Percentiles rank a stretch among this genome's conserved stretches.
phyloP scores from a whole-genome alignment of 2,797 vertebrate genomes.

The Poecilia picta region DNA sequence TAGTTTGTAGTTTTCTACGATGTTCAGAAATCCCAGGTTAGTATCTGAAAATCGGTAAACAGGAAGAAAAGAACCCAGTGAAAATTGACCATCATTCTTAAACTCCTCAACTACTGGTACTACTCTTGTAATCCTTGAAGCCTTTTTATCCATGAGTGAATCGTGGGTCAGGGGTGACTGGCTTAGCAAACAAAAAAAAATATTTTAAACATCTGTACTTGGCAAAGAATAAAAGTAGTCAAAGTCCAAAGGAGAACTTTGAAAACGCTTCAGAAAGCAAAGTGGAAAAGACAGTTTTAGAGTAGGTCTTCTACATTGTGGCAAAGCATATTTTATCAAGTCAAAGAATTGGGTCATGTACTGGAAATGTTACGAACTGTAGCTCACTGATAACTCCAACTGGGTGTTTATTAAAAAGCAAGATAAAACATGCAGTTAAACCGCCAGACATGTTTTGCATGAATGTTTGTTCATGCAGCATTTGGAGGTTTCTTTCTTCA shows the following conservation, averaged over 20 bases:
- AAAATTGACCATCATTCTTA: neutral
- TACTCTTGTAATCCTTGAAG: neutral
- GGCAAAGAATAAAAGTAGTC: neutral
- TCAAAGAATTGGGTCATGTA: neutral
- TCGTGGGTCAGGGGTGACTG: neutral
- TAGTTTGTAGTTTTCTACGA: neutral
- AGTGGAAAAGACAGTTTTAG: no score
- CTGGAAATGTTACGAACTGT: neutral
- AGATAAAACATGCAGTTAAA: slow-evolving; percentile 1
- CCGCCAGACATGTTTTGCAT: neutral
- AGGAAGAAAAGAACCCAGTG: neutral
- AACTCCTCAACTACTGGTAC: neutral
- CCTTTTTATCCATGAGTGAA: neutral
- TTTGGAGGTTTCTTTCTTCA: neutral
- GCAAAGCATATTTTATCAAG: neutral
- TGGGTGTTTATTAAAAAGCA: neutral
- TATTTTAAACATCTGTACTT: neutral
- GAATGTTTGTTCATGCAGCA: neutral
- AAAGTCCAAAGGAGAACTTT: neutral
- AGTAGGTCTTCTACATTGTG: neutral
- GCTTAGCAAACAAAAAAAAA: neutral
- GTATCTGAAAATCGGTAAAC: neutral
- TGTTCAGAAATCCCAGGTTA: neutral
- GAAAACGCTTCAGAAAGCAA: no score
- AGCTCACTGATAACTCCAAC: neutral